Conservation (phyloP, 2,797 vertebrate species). For the Diceros bicornis region DNA sequence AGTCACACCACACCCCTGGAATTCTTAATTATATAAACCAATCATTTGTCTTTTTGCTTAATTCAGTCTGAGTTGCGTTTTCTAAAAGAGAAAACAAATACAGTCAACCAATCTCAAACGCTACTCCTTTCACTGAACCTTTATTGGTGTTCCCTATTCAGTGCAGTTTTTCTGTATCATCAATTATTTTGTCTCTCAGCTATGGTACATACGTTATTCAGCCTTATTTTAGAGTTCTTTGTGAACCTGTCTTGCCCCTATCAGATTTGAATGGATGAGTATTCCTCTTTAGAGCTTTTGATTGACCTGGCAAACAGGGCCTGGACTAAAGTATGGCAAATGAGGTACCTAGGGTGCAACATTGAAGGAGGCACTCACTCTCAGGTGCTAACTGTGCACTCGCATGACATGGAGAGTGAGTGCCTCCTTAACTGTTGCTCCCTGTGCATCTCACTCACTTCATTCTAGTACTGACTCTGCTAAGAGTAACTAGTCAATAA, state of each 20-base stretch:
- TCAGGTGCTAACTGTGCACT: not conserved
- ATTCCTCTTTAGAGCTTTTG: not conserved
- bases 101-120: not conserved
- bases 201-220: not conserved
- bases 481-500: not conserved
- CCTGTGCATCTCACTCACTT: not conserved
- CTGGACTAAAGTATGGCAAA: not conserved
- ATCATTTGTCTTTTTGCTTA: not conserved
- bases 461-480: not conserved
- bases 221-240: not conserved
- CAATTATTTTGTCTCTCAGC: not conserved
- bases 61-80: not conserved
- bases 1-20: not conserved
- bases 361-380: not conserved
- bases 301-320: not conserved
- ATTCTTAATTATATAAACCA: not conserved
- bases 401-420: not conserved
- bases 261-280: not conserved
- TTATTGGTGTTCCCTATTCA: not conserved
- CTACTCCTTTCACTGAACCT: not conserved
- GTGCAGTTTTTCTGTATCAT: not conserved
- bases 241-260: not conserved
- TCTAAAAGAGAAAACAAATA: not conserved
- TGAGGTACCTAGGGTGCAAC: accelerated
- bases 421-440: not conserved